Conservation (phyloP, 1,140 invertebrate species). For the Araneus ventricosus region DNA sequence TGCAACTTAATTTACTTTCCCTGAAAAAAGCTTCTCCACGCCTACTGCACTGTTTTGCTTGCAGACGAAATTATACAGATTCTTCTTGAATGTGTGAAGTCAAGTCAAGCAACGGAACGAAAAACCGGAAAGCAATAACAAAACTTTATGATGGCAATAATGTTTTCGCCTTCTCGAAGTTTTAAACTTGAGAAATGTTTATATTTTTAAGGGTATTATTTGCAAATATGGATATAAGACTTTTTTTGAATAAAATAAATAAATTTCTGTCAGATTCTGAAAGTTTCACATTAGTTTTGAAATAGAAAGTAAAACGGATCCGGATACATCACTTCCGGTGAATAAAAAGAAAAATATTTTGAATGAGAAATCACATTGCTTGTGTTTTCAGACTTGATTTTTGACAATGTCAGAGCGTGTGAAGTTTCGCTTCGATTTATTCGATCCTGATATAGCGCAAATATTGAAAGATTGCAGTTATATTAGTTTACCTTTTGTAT, state of each 20-base stretch:
- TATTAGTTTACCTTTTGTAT: constrained; percentile 60
- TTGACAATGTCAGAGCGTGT: background rate
- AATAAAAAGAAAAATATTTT: too few relatives aligned
- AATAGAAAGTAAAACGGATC: too few relatives aligned
- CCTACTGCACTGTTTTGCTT: constrained; percentile 9
- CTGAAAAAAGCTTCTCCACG: background rate
- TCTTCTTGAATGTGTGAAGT: background rate
- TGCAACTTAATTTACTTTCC: background rate
- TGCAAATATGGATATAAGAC: too few relatives aligned
- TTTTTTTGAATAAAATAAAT: too few relatives aligned
- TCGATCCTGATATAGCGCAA: background rate
- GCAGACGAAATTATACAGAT: constrained; percentile 23
- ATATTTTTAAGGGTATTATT: too few relatives aligned
- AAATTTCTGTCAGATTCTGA: too few relatives aligned
- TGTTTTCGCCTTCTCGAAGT: background rate
- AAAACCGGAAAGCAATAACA: background rate
- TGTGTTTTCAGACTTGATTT: too few relatives aligned
- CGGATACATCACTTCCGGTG: too few relatives aligned
- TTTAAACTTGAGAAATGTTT: background rate
- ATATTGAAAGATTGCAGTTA: constrained; percentile 45
- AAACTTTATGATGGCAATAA: background rate
- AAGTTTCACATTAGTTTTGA: too few relatives aligned
- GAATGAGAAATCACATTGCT: too few relatives aligned
- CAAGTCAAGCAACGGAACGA: too few relatives aligned
- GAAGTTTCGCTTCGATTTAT: constrained; percentile 59